These are phyloP conservation scores for Allophyes oxyacanthae DNA, from an alignment of 2,888 invertebrate species.

Conservation along the genomic window DNA sequence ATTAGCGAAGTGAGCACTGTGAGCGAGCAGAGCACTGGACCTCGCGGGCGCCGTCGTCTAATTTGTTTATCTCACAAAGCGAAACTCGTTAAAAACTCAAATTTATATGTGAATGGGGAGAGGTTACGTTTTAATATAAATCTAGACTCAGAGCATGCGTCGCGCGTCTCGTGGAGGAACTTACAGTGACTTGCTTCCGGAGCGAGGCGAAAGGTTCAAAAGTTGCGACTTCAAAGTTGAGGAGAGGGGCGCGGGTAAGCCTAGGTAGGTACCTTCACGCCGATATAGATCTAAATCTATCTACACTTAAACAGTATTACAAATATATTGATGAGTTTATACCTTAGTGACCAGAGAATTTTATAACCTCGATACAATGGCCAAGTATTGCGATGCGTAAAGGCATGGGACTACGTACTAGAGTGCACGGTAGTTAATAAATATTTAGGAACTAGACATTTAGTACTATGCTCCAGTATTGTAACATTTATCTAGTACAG, in stretches of 20 bases:
- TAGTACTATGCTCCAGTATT: too few relatives aligned
- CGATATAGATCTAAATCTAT: too few relatives aligned
- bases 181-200: background rate
- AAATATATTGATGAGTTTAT: too few relatives aligned
- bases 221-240: background rate
- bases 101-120: slow-evolving; percentile 34
- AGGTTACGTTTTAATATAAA: slow-evolving; percentile 45
- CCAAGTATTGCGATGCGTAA: too few relatives aligned
- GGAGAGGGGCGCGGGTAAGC: background rate
- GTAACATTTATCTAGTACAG: too few relatives aligned
- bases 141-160: slow-evolving; percentile 7
- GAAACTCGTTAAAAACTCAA: slow-evolving; percentile 68
- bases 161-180: background rate
- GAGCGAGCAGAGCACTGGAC: slow-evolving; percentile 2
- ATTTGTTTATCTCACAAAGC: slow-evolving; percentile 69
- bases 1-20: slow-evolving; percentile 23
- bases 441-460: too few relatives aligned
- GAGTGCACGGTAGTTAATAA: too few relatives aligned
- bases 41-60: slow-evolving; percentile 46
- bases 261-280: too few relatives aligned
- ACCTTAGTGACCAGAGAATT: too few relatives aligned
- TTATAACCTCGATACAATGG: too few relatives aligned
- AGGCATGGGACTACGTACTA: too few relatives aligned
- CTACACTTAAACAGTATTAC: too few relatives aligned
- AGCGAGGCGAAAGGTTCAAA: background rate